phyloP scores from a whole-genome alignment of 2,888 invertebrate species.

The Lithophane leautieri region DNA sequence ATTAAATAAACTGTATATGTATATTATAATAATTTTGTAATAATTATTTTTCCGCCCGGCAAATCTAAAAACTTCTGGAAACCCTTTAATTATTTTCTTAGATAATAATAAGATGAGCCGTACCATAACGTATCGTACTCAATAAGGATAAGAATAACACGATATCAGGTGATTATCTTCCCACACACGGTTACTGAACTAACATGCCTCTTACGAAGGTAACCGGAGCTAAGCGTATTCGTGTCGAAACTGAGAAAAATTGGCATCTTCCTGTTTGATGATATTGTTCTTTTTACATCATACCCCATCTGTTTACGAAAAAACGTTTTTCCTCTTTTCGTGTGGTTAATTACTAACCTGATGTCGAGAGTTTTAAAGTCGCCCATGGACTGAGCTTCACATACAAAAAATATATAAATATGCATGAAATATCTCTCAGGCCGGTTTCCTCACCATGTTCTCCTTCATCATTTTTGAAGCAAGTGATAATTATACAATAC shows the following conservation, averaged over 20 bases:
- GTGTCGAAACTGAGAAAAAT: slow-evolving; percentile 3
- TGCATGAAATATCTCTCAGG: too few relatives aligned
- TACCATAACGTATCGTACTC: slow-evolving; percentile 24
- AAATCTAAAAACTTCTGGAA: neutral
- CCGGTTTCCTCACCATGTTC: too few relatives aligned
- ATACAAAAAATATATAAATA: too few relatives aligned
- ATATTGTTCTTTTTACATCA: neutral
- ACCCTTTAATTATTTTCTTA: neutral
- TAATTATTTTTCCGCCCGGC: neutral
- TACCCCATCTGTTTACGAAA: neutral
- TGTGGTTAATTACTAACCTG: too few relatives aligned
- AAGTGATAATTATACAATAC: too few relatives aligned
- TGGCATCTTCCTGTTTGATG: neutral
- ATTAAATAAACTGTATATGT: too few relatives aligned
- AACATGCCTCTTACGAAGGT: slow-evolving; percentile 31
- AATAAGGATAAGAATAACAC: slow-evolving; percentile 47
- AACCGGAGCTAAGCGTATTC: slow-evolving; percentile 28
- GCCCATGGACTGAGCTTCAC: too few relatives aligned
- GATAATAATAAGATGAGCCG: neutral
- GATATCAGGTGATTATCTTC: slow-evolving; percentile 55
- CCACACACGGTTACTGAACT: slow-evolving; percentile 53
- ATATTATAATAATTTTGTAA: slow-evolving; percentile 1
- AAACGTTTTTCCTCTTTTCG: too few relatives aligned
- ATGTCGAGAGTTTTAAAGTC: too few relatives aligned
- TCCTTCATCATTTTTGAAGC: too few relatives aligned